A percentile compares a stretch with the other conserved stretches of the same genome.
These are phyloP conservation scores for Nephrotoma appendiculata DNA, from an alignment of 2,888 invertebrate genomes.

Conservation along the genomic window DNA sequence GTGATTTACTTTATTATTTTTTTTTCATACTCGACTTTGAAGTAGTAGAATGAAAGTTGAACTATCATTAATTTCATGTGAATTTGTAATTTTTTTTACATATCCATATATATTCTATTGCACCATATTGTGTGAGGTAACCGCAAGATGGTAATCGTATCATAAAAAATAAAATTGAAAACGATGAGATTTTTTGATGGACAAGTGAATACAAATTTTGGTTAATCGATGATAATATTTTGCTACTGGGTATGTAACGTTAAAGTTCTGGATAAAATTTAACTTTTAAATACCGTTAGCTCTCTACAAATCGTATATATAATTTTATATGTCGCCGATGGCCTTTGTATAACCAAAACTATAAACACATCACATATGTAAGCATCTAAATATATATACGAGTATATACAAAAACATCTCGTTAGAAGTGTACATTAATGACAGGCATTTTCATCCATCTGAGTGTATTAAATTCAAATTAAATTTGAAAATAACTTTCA, in stretches of 20 bases:
- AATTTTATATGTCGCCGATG: neutral
- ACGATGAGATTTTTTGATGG: neutral
- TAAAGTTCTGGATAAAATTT: neutral
- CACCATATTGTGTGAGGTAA: neutral
- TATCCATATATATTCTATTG: neutral
- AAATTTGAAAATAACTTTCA: neutral
- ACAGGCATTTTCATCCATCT: neutral
- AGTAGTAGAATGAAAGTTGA: neutral
- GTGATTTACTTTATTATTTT: neutral
- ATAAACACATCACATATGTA: no score
- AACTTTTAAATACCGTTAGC: neutral
- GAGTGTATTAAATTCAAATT: neutral
- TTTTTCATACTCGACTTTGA: neutral
- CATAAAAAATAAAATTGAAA: neutral
- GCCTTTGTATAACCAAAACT: neutral
- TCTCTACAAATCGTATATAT: neutral
- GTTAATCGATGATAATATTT: neutral
- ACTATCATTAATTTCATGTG: neutral
- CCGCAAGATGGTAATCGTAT: neutral
- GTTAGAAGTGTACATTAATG: neutral
- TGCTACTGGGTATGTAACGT: neutral
- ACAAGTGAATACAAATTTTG: neutral
- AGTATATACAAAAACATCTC: neutral
- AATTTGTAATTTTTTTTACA: neutral
- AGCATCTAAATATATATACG: neutral